Conservation (phyloP, 2,113 vertebrate species). For the Hypanus sabinus region DNA sequence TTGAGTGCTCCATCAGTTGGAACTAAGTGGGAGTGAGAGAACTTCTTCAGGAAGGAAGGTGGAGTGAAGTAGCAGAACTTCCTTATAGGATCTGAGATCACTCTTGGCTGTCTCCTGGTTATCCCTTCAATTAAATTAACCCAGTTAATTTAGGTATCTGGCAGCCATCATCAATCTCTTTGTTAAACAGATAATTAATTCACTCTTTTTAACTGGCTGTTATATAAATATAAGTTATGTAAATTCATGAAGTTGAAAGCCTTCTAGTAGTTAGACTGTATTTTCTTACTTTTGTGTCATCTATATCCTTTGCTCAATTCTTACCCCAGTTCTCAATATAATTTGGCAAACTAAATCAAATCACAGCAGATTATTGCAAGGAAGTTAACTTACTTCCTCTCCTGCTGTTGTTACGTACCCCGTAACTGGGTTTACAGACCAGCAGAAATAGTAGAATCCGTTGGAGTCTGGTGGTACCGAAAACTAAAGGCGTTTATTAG, state of each 20-base stretch:
- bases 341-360: background rate
- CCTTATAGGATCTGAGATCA: background rate
- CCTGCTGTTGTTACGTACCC: too few relatives aligned
- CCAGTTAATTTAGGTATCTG: background rate
- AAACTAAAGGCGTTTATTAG: too few relatives aligned
- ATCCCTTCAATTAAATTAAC: background rate
- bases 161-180: background rate
- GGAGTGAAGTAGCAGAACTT: background rate
- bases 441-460: too few relatives aligned
- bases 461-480: too few relatives aligned
- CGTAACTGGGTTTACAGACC: too few relatives aligned
- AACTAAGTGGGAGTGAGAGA: background rate
- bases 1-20: background rate
- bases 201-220: background rate
- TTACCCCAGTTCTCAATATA: background rate
- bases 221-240: background rate
- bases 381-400: background rate
- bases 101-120: background rate
- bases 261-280: background rate
- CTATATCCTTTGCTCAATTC: too few relatives aligned
- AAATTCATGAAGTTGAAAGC: background rate
- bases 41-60: background rate
- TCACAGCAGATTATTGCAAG: background rate
- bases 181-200: background rate
- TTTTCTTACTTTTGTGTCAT: background rate